These are phyloP conservation scores for Drosophila biarmipes DNA, from an alignment of 1,140 invertebrate species.

Conservation along the genomic window DNA sequence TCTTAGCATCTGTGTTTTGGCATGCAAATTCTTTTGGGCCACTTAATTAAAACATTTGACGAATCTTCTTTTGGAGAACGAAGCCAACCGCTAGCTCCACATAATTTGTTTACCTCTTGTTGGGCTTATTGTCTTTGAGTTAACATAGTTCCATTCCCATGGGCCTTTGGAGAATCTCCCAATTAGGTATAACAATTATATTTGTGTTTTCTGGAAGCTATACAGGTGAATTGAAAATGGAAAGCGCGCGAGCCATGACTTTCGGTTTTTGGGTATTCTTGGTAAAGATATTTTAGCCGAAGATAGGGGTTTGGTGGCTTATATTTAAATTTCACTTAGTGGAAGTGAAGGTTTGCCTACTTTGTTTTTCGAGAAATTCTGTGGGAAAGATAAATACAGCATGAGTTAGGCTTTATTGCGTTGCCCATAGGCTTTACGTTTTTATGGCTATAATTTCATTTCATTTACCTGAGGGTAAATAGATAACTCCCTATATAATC, in stretches of 20 bases:
- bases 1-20: slow-evolving; percentile 8
- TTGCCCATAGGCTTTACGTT: neutral
- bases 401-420: slow-evolving; percentile 1
- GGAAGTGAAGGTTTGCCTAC: slow-evolving; percentile 18
- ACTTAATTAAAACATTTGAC: slow-evolving; percentile 63
- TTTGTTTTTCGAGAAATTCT: neutral
- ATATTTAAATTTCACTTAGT: slow-evolving; percentile 42
- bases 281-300: slow-evolving; percentile 13
- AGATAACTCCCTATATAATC: neutral
- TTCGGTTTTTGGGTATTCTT: slow-evolving; percentile 56
- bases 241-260: slow-evolving; percentile 55
- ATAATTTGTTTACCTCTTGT: slow-evolving; percentile 57
- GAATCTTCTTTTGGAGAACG: slow-evolving; percentile 46
- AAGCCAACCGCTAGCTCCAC: slow-evolving; percentile 64
- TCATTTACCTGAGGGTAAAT: neutral
- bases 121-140: slow-evolving; percentile 4
- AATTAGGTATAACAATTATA: slow-evolving; percentile 56
- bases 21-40: slow-evolving; percentile 42
- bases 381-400: slow-evolving; percentile 6
- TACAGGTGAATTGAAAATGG: slow-evolving; percentile 52
- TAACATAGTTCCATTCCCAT: slow-evolving; percentile 28
- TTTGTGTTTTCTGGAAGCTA: slow-evolving; percentile 34
- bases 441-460: neutral
- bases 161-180: slow-evolving; percentile 11
- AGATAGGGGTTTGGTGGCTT: slow-evolving; percentile 14